These are phyloP conservation scores for Vespertilio murinus DNA, from an alignment of 2,797 vertebrate species.

Conservation along the genomic window DNA sequence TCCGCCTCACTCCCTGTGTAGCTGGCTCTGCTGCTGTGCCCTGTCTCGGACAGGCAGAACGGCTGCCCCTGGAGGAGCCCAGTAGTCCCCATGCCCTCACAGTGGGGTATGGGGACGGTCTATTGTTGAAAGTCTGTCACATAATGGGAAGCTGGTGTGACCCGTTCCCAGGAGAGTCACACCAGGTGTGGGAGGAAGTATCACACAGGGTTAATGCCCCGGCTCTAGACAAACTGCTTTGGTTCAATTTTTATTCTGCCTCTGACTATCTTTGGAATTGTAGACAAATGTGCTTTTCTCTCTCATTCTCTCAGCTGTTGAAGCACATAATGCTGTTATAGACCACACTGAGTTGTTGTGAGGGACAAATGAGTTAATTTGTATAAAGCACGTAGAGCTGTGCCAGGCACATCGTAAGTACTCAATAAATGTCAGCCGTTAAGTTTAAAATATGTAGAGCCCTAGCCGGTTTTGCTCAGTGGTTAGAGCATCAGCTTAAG, in stretches of 20 bases:
- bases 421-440: neutral
- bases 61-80: neutral
- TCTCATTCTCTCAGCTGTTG: neutral
- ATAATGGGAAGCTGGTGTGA: neutral
- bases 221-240: neutral
- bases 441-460: neutral
- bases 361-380: neutral
- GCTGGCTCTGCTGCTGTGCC: neutral
- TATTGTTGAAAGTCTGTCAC: neutral
- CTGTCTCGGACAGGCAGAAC: neutral
- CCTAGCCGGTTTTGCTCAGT: no score
- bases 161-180: neutral
- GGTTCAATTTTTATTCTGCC: neutral
- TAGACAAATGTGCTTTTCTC: neutral
- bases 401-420: neutral
- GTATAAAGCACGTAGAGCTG: neutral
- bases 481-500: no score
- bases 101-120: neutral
- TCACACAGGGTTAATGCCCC: accelerated
- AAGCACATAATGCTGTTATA: neutral
- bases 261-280: neutral
- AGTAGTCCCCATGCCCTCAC: accelerated
- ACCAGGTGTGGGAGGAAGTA: neutral
- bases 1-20: neutral
- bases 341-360: neutral